Evolutionary conservation across 2,797 vertebrate species (phyloP).

Genomic region (Trichosurus vulpecula): DNA sequence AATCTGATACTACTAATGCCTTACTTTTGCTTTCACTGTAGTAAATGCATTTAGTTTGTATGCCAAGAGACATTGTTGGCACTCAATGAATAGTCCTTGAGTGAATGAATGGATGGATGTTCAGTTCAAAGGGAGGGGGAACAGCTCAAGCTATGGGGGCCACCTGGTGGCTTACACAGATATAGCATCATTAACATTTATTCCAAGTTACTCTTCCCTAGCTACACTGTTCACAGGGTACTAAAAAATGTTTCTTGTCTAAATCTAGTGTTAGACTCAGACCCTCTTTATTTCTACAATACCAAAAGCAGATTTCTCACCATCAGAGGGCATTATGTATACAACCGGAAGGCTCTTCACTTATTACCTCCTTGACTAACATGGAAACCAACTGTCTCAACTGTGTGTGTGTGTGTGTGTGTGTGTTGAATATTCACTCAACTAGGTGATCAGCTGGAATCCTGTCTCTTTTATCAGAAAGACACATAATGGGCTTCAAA

Average conservation of each 20-base stretch:
- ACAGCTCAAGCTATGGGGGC: not conserved
- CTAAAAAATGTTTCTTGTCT: not conserved
- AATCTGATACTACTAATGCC: not conserved
- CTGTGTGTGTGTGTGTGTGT: too few relatives aligned
- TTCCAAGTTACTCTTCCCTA: not conserved
- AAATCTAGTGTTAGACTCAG: not conserved
- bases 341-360: not conserved
- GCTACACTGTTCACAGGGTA: not conserved
- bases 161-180: not conserved
- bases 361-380: not conserved
- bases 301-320: conserved; percentile 7
- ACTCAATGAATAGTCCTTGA: not conserved
- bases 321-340: conserved; percentile 53
- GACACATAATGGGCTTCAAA: not conserved
- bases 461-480: conserved; percentile 22
- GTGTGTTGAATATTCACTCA: not conserved
- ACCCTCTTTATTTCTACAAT: not conserved
- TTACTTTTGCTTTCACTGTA: not conserved
- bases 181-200: not conserved
- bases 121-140: not conserved
- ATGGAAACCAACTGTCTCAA: not conserved
- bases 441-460: conserved; percentile 5
- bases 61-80: not conserved
- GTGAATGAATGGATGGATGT: not conserved
- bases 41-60: not conserved